These are phyloP conservation scores for Caenorhabditis virilis DNA, from an alignment of 2,888 invertebrate species.

Conservation along the genomic window DNA sequence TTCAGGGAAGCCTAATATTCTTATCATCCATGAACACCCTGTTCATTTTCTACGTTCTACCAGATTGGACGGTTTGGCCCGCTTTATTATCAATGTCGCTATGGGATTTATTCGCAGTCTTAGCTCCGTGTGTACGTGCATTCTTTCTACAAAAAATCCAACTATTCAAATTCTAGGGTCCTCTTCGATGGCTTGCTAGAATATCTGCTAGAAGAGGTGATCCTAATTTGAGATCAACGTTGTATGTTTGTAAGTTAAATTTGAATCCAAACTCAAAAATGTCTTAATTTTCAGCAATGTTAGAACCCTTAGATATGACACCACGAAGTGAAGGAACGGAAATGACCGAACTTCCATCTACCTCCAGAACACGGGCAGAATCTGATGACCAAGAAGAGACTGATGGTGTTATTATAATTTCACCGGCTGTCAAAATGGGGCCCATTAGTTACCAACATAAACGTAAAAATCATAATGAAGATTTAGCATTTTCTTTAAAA, in stretches of 20 bases:
- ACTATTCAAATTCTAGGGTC: conserved; percentile 8
- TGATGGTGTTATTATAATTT: too few species aligned
- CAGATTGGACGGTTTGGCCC: conserved; percentile 33
- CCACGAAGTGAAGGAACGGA: conserved; percentile 12
- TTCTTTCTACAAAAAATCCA: neutral
- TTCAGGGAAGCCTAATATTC: too few species aligned
- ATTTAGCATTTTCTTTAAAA: too few species aligned
- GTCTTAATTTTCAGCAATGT: conserved; percentile 18
- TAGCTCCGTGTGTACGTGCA: conserved; percentile 12
- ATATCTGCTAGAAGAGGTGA: conserved; percentile 25
- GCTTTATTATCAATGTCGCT: conserved; percentile 4
- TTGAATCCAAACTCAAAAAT: neutral
- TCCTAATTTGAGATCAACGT: conserved; percentile 13
- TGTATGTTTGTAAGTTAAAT: conserved; percentile 17
- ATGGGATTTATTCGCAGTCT: conserved; percentile 31
- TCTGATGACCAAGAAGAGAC: too few species aligned
- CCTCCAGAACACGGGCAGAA: too few species aligned
- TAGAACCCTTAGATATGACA: conserved; percentile 7
- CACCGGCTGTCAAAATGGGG: too few species aligned
- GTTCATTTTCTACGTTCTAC: conserved; percentile 14
- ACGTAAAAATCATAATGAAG: too few species aligned
- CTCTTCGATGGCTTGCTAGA: conserved; percentile 15
- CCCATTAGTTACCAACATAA: too few species aligned
- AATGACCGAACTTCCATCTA: conserved; percentile 7
- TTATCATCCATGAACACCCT: too few species aligned